Base-by-base conservation (phyloP, 2,113 vertebrate species). In the Ondatra zibethicus region DNA sequence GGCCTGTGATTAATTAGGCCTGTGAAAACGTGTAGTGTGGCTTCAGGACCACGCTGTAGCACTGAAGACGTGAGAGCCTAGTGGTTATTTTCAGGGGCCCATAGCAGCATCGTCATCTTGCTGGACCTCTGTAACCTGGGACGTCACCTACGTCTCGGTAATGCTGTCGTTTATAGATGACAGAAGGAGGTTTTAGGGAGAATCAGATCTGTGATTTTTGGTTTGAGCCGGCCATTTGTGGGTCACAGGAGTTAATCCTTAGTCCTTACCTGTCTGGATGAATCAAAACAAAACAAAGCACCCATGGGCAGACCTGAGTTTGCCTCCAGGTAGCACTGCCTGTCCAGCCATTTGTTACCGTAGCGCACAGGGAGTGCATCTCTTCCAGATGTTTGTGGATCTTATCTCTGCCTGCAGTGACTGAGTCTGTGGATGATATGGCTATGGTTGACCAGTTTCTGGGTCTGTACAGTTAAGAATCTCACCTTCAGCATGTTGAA, bases 351-450 rank as follows among this genome's bases (percentile, higher is more conserved):
- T 80, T 95, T 88, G 78, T 65, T 88, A 81, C 27, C 45, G 45
- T 85, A 92, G 58, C 72, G 78, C 36, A 12, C 3, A 50, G 84
- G 58, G 50, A 3, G 0, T 68, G 39, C 66, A 7, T 86, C 45
- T 82, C 52, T 86, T 94, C 4, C 58, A 58, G 27, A 52, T 94
- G 27, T 88, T 77, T 93, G 65, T 73, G 47, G 92, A 42, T 77
- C 72, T 90, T 73, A 3, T 52, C 27, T 89, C 63, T 81, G 42
- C 36, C 55, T 89, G 31, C 50, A 52, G 23, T 50, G 76, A 90
- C 29, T 39, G 73, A 65, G 12, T 27, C 7, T 87, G 2, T 93
- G 85, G 27, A 33, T 68, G 77, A n/a, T 31, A 33, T 47, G 45
- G 50, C 66, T 7, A 11, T 31, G 13, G 91, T 61, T 80, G 36